These are phyloP conservation scores for Meandrusa payeni DNA, from an alignment of 2,888 invertebrate species.

Conservation along the genomic window DNA sequence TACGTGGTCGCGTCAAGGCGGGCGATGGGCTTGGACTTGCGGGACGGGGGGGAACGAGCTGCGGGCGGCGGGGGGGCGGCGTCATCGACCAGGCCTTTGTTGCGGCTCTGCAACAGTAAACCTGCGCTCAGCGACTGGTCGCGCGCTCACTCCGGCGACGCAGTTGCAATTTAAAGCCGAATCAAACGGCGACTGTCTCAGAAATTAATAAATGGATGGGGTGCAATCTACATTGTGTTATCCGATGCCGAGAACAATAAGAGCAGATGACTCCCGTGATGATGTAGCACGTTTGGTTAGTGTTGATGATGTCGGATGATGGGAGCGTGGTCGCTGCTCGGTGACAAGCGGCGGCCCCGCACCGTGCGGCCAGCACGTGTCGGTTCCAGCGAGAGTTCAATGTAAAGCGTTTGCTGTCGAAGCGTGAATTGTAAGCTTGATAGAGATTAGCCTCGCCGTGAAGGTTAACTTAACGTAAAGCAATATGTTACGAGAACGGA, in stretches of 20 bases:
- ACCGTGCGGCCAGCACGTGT: too few species aligned
- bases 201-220: conserved; percentile 18
- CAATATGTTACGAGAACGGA: conserved; percentile 14
- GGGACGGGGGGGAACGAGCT: conserved; percentile 30
- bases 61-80: conserved; percentile 27
- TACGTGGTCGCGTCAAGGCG: conserved; percentile 64
- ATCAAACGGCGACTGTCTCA: too few species aligned
- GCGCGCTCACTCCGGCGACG: conserved; percentile 27
- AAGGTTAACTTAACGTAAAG: too few species aligned
- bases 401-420: conserved; percentile 2
- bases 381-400: not conserved
- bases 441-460: conserved; percentile 13
- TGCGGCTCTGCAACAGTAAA: conserved; percentile 79
- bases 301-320: too few species aligned
- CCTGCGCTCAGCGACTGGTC: conserved; percentile 53
- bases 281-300: not conserved
- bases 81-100: conserved; percentile 58
- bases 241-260: not conserved
- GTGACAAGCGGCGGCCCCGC: too few species aligned
- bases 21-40: conserved; percentile 38
- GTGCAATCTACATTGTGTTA: conserved; percentile 7
- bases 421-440: conserved; percentile 10
- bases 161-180: conserved; percentile 18
- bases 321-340: too few species aligned
- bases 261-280: not conserved